phyloP scores from a whole-genome alignment of 37 sponge, comb jelly and placozoan genomes.

The Oscarella lobularis region DNA sequence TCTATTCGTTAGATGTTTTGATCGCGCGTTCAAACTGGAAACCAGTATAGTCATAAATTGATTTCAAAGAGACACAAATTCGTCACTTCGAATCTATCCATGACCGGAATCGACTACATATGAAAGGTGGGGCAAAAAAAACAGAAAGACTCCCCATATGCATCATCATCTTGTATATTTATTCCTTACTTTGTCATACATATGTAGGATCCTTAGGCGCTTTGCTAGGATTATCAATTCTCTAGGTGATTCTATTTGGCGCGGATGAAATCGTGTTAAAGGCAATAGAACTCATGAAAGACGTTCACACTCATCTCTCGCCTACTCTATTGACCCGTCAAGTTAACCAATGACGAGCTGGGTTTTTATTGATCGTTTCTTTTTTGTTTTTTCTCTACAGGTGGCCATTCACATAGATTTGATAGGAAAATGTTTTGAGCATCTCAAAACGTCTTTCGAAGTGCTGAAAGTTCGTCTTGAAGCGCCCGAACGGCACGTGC shows the following conservation, averaged over 20 bases:
- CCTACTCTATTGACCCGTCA: slow-evolving; percentile 53
- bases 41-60: slow-evolving; percentile 50
- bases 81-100: slow-evolving; percentile 57
- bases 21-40: slow-evolving; percentile 74
- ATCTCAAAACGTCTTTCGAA: background rate
- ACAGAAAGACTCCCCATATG: background rate
- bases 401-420: background rate
- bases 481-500: background rate
- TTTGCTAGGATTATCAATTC: background rate
- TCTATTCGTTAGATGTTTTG: slow-evolving; percentile 57
- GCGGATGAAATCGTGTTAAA: slow-evolving; percentile 57
- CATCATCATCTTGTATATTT: background rate
- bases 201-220: background rate
- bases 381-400: slow-evolving; percentile 6
- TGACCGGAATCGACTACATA: slow-evolving; percentile 76
- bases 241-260: slow-evolving; percentile 41
- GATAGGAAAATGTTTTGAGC: background rate
- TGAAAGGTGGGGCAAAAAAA: slow-evolving; percentile 34
- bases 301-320: slow-evolving; percentile 69
- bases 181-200: no score
- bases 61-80: slow-evolving; percentile 35
- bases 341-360: slow-evolving; percentile 22
- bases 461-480: background rate
- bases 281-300: slow-evolving; percentile 82
- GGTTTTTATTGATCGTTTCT: background rate